These are phyloP conservation scores for Atherix ibis DNA, from an alignment of 2,888 invertebrate genomes.

Conservation along the genomic window DNA sequence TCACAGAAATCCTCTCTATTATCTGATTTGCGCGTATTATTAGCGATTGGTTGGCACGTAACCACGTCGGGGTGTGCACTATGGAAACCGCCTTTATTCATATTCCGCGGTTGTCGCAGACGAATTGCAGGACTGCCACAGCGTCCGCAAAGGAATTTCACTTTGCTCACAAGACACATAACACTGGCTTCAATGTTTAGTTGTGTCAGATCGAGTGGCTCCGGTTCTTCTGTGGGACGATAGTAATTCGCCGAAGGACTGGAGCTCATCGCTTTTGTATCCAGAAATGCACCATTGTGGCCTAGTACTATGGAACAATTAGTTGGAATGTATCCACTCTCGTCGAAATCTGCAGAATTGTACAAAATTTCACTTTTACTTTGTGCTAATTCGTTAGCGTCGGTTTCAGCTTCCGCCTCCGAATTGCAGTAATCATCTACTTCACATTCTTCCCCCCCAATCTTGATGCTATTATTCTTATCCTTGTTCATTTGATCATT, in stretches of 20 bases:
- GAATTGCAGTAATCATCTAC: not conserved
- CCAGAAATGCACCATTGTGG: conserved; percentile 31
- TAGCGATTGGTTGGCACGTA: conserved; percentile 16
- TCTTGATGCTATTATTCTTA: no score
- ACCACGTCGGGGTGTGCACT: conserved; percentile 27
- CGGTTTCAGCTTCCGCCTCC: not conserved
- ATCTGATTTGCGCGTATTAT: no score
- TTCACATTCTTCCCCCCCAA: not conserved
- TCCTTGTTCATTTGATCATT: no score
- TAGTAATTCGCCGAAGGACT: conserved; percentile 56
- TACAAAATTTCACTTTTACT: conserved; percentile 13
- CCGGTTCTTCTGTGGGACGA: conserved; percentile 64
- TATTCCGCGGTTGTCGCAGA: conserved; percentile 36
- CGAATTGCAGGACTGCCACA: conserved; percentile 52
- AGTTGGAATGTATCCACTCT: conserved; percentile 14
- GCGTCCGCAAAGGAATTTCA: conserved; percentile 57
- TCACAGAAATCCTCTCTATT: no score
- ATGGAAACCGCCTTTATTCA: conserved; percentile 23
- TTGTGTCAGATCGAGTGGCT: conserved; percentile 73
- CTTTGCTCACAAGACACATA: conserved; percentile 71
- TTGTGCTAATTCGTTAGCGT: conserved; percentile 10
- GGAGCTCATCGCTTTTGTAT: conserved; percentile 34
- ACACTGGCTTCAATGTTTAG: conserved; percentile 76
- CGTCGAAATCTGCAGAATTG: conserved; percentile 13
- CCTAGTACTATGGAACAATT: conserved; percentile 16